Evolutionary conservation across 2,113 vertebrate species (phyloP).

Genomic region (Megaleporinus macrocephalus): DNA sequence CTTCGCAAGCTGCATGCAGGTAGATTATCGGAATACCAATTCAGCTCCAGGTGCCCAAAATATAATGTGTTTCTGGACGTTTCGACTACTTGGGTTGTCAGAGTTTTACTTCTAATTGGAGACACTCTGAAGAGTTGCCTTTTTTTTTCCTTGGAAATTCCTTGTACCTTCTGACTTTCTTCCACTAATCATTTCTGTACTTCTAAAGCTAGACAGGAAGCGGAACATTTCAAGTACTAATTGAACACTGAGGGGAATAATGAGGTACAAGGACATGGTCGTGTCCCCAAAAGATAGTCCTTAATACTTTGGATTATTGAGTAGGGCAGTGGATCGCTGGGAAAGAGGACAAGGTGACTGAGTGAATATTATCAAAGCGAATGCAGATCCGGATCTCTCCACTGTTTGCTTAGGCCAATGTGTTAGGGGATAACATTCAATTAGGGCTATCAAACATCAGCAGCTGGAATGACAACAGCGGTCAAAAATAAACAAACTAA

Average conservation of each 20-base stretch:
- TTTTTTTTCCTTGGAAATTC: neutral
- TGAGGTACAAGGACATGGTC: neutral
- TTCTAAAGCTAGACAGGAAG: neutral
- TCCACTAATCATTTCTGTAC: neutral
- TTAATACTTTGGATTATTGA: neutral
- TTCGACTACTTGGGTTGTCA: neutral
- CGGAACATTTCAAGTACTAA: neutral
- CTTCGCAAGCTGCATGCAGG: conserved; percentile 52
- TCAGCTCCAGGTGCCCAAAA: conserved; percentile 51
- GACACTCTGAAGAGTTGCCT: neutral
- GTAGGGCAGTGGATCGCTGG: neutral
- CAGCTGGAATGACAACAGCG: neutral
- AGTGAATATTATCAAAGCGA: neutral
- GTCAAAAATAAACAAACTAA: neutral
- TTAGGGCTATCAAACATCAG: neutral
- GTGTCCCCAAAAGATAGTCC: neutral
- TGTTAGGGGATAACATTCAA: neutral
- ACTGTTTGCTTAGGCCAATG: neutral
- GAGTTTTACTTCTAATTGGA: neutral
- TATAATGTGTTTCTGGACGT: neutral
- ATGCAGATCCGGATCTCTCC: neutral
- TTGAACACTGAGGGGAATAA: neutral
- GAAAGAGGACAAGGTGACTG: neutral
- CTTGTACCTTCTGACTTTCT: neutral
- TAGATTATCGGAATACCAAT: conserved; percentile 47